Evolutionary conservation across 2,113 vertebrate species (phyloP).

Genomic region (Tragelaphus imberbis): DNA sequence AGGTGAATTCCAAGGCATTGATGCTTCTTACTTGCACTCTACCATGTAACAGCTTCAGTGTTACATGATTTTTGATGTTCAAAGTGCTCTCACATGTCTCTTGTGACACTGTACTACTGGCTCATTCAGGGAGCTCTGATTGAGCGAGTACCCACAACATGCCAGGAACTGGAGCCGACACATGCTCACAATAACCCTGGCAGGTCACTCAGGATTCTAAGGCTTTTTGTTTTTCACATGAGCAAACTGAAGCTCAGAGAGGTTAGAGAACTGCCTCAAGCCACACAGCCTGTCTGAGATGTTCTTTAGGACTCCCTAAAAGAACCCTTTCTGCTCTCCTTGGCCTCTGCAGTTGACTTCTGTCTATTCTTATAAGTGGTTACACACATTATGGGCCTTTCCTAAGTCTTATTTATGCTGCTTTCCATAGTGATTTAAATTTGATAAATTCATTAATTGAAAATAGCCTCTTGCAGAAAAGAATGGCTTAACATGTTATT

Average conservation of each 20-base stretch:
- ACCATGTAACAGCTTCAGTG: neutral
- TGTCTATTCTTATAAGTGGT: neutral
- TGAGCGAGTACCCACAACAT: neutral
- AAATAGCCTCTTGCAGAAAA: neutral
- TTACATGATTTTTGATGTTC: neutral
- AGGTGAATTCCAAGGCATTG: neutral
- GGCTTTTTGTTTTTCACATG: neutral
- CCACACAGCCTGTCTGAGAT: neutral
- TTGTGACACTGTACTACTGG: neutral
- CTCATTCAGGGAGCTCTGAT: neutral
- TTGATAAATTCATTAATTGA: neutral
- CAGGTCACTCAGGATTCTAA: neutral
- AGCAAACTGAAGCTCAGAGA: neutral
- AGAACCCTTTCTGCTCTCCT: neutral
- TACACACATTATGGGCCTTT: neutral
- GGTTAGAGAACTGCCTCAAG: neutral
- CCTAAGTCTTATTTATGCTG: neutral
- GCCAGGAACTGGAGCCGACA: neutral
- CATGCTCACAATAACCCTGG: neutral
- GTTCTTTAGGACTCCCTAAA: too few relatives aligned
- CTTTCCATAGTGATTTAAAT: neutral
- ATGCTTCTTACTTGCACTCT: neutral
- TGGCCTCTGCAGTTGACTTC: neutral
- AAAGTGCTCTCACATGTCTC: neutral
- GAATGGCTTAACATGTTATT: neutral